Evolutionary conservation across 2,113 vertebrate genomes (phyloP), one percentile per base, ranked within the genome.

Genomic region (Oryzias celebensis): DNA sequence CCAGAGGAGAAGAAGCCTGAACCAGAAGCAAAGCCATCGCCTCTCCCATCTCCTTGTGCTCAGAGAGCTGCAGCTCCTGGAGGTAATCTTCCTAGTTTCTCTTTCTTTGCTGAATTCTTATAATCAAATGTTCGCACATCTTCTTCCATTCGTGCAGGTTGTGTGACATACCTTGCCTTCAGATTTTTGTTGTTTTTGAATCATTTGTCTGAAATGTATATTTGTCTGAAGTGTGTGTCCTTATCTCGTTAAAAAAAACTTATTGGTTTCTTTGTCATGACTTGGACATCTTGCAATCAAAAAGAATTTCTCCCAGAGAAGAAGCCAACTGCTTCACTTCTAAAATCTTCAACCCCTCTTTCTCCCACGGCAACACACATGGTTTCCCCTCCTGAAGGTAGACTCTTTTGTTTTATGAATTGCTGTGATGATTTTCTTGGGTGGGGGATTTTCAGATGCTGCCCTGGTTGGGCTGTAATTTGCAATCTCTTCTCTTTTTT

Each of bases 231-330:
- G 18, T 2, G 22, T 14, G 4, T 49, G 58, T 4, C 44, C 8
- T 12, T 36, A 36, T 36, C 10, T 12, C n/a, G n/a, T 36, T 10
- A 13, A 36, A 36, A 28, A 36, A 36, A 24, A 15, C 44, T 49
- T 72, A 12, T 47, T 48, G 20, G 17, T 18, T 45, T 44, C 46
- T 58, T 13, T 3, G n/a, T 80, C 20, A 2, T 83, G 67, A 80
- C 61, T 52, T 17, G 61, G 26, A 52, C 36, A 58, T 77, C 73
- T 79, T 80, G 24, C 84, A 41, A 74, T 83, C 47, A 52, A 17
- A 75, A 81, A 80, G 70, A 69, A 17, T 58, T 73, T 78, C 67
- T 56, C 46, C 65, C 66, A 57, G 83, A 86, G 51, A 85, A 73
- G 67, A 76, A 73, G 45, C 31, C 69, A 16, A 57, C 75, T 72